phyloP scores from a whole-genome alignment of 2,113 vertebrate species.

The Quiscalus mexicanus region DNA sequence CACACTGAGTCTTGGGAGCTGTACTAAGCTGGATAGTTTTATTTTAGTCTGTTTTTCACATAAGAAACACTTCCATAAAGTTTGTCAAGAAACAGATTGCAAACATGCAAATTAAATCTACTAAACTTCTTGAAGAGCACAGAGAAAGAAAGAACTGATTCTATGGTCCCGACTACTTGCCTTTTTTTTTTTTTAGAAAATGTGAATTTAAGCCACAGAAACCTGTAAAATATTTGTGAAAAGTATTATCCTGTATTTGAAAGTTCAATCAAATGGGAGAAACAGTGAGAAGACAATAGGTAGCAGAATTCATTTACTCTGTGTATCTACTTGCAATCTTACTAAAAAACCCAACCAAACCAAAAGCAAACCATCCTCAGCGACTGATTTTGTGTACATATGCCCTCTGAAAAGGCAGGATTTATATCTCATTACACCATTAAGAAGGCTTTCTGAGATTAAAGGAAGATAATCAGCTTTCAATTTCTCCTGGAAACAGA shows the following conservation, averaged over 20 bases:
- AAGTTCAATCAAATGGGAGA: not conserved
- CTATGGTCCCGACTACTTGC: not conserved
- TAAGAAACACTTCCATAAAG: not conserved
- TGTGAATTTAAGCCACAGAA: not conserved
- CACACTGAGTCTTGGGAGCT: not conserved
- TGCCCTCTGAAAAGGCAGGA: not conserved
- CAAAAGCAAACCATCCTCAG: not conserved
- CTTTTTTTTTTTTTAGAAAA: not conserved
- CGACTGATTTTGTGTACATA: not conserved
- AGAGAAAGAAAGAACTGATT: not conserved
- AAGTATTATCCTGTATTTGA: not conserved
- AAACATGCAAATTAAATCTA: conserved; percentile 3
- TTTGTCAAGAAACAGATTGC: conserved; percentile 1
- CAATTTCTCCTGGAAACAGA: not conserved
- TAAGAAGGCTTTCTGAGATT: not conserved
- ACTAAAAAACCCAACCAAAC: not conserved
- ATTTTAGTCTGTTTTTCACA: not conserved
- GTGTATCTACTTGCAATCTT: not conserved
- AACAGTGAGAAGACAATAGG: not conserved
- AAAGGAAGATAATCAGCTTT: not conserved
- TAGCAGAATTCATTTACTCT: not conserved
- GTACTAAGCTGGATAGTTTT: not conserved
- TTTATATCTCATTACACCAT: not conserved
- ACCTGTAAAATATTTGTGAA: not conserved
- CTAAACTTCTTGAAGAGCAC: not conserved